Evolutionary conservation across 1,140 invertebrate species (phyloP).

Genomic region (Lasioglossum baleicum): DNA sequence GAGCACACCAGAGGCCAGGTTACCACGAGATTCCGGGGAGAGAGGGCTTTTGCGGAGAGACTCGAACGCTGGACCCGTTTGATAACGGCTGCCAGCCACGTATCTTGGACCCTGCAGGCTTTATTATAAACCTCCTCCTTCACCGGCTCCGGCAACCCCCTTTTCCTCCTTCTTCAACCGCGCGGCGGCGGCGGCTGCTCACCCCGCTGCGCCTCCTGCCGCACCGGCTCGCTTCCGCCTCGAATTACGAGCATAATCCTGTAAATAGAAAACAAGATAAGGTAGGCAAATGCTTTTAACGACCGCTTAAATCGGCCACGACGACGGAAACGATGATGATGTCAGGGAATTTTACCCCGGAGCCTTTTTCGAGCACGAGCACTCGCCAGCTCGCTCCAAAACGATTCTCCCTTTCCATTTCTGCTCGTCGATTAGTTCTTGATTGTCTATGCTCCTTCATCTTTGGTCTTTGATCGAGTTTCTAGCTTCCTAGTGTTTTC

Average conservation of each 20-base stretch:
- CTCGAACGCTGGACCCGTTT: constrained; percentile 70
- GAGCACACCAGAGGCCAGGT: constrained; percentile 28
- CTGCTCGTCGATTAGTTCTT: too few species aligned
- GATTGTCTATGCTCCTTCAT: too few species aligned
- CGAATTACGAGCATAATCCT: constrained; percentile 59
- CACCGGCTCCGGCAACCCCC: constrained; percentile 19
- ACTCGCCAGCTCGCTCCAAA: too few species aligned
- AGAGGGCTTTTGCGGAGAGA: constrained; percentile 72
- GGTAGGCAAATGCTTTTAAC: constrained; percentile 50
- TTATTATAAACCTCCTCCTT: constrained; percentile 68
- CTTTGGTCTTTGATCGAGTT: too few species aligned
- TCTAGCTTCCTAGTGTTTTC: too few species aligned
- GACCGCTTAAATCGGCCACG: constrained; percentile 31
- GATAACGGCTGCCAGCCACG: constrained; percentile 69
- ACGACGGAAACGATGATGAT: constrained; percentile 31
- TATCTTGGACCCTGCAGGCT: constrained; percentile 73
- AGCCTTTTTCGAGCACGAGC: constrained; percentile 34
- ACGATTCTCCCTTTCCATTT: too few species aligned
- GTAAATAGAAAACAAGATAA: constrained; percentile 61
- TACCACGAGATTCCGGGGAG: constrained; percentile 50
- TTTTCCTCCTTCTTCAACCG: too few species aligned
- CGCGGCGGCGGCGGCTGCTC: background rate
- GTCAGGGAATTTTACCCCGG: constrained; percentile 18
- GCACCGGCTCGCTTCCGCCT: constrained; percentile 9
- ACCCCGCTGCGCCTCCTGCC: background rate